Evolutionary conservation across 1,140 invertebrate genomes (phyloP).

Genomic region (Drosophila pseudoobscura): DNA sequence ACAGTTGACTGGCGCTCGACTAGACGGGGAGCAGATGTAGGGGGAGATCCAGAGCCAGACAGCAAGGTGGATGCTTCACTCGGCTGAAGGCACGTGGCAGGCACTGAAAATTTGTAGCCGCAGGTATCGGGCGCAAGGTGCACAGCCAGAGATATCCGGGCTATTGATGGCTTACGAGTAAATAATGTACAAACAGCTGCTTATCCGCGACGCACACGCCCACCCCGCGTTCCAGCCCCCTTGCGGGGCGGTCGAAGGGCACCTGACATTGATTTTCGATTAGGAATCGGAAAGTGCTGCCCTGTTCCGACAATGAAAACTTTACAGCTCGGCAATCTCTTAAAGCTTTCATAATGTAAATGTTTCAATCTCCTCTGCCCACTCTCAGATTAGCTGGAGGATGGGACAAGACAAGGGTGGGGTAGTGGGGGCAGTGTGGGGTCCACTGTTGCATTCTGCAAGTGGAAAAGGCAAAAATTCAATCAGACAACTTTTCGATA

Average conservation of each 20-base stretch:
- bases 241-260: conserved; percentile 8
- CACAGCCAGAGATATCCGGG: conserved; percentile 29
- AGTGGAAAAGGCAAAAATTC: conserved; percentile 61
- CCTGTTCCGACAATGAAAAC: conserved; percentile 35
- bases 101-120: conserved; percentile 40
- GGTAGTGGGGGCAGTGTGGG: too few relatives aligned
- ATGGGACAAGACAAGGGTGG: neutral
- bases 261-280: conserved; percentile 78
- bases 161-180: conserved; percentile 80
- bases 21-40: conserved; percentile 26
- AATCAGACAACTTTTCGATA: conserved; percentile 80
- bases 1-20: conserved; percentile 67
- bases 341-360: conserved; percentile 56
- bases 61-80: conserved; percentile 44
- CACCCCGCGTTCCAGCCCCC: neutral
- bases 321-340: conserved; percentile 51
- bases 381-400: conserved; percentile 18
- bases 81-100: conserved; percentile 41
- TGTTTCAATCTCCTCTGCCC: conserved; percentile 32
- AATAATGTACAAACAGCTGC: conserved; percentile 82
- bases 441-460: conserved; percentile 44
- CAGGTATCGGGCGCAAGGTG: conserved; percentile 12
- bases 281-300: conserved; percentile 55
- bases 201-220: conserved; percentile 59
- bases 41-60: conserved; percentile 26